These are phyloP conservation scores for Bombus haemorrhoidalis DNA, from an alignment of 1,140 invertebrate genomes.

Conservation along the genomic window DNA sequence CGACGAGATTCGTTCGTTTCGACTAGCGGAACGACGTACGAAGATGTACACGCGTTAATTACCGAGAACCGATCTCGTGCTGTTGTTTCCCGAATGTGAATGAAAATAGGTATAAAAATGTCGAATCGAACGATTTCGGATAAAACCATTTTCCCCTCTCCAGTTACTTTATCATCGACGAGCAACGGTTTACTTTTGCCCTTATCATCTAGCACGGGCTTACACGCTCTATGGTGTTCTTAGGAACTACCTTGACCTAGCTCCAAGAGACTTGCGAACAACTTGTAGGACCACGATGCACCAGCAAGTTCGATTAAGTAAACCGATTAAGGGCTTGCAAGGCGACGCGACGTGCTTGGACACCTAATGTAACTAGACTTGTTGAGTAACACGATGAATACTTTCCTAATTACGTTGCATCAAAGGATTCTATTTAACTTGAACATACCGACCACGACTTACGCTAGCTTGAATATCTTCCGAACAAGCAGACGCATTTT, in stretches of 20 bases:
- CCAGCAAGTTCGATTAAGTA: slow-evolving; percentile 11
- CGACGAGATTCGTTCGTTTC: not conserved
- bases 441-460: not conserved
- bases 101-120: not conserved
- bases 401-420: not conserved
- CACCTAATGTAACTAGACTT: not conserved
- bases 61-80: not conserved
- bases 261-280: not conserved
- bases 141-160: too few relatives aligned
- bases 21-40: not conserved
- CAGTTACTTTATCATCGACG: not conserved
- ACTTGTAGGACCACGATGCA: not conserved
- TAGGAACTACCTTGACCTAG: slow-evolving; percentile 3
- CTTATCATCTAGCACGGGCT: not conserved
- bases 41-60: slow-evolving; percentile 15
- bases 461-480: too few relatives aligned
- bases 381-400: not conserved
- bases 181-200: not conserved
- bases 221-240: not conserved
- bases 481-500: too few relatives aligned
- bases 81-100: too few relatives aligned
- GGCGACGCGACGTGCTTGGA: not conserved
- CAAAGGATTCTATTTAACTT: slow-evolving; percentile 3
- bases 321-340: slow-evolving; percentile 21
- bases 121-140: too few relatives aligned